Evolutionary conservation across 2,888 invertebrate genomes (phyloP).

Genomic region (Scaeva pyrastri): DNA sequence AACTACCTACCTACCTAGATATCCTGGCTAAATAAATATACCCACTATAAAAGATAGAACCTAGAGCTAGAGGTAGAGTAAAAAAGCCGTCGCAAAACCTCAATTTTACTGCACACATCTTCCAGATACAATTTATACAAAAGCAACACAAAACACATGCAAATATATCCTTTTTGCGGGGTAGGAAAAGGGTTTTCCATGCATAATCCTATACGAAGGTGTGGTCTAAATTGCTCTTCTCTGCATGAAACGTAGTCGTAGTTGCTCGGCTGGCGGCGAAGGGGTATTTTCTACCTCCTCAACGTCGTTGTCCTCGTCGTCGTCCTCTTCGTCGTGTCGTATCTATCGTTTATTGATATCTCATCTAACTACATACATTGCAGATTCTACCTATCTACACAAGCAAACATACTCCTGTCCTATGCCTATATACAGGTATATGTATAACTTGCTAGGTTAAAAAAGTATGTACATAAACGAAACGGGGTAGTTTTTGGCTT

Average conservation of each 20-base stretch:
- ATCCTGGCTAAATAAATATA: slow-evolving; percentile 41
- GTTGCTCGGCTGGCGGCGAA: background rate
- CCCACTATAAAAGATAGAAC: background rate
- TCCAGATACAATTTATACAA: background rate
- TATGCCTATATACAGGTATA: too few species aligned
- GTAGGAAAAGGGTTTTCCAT: slow-evolving; percentile 63
- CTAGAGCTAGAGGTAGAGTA: too few species aligned
- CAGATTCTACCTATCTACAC: slow-evolving; percentile 32
- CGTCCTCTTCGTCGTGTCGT: slow-evolving; percentile 19
- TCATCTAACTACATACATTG: slow-evolving; percentile 69
- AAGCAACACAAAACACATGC: slow-evolving; percentile 33
- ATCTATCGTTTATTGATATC: slow-evolving; percentile 67
- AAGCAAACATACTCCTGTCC: too few species aligned
- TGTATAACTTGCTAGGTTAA: slow-evolving; percentile 4
- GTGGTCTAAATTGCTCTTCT: slow-evolving; percentile 75
- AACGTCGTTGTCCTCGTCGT: background rate
- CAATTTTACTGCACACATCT: slow-evolving; percentile 39
- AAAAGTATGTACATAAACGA: slow-evolving; percentile 44
- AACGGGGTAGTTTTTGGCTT: slow-evolving; percentile 51
- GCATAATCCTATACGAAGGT: slow-evolving; percentile 74
- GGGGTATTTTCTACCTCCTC: slow-evolving; percentile 34
- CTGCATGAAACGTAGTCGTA: slow-evolving; percentile 32
- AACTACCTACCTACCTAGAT: background rate
- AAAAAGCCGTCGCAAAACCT: slow-evolving; percentile 70
- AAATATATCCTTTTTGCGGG: slow-evolving; percentile 48